These are phyloP conservation scores for Elymnias hypermnestra DNA, from an alignment of 1,140 invertebrate genomes.

Conservation along the genomic window DNA sequence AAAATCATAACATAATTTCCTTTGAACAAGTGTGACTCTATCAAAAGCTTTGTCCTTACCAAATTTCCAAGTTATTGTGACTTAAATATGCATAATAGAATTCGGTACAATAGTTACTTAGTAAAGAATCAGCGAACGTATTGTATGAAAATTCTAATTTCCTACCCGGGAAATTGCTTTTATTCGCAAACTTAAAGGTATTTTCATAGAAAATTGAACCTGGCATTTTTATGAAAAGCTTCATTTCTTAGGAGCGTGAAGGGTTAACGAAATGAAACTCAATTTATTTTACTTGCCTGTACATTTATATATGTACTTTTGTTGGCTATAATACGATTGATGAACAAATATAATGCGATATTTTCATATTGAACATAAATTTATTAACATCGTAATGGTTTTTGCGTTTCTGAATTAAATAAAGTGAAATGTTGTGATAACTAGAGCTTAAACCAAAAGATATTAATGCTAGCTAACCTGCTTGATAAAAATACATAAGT, in stretches of 20 bases:
- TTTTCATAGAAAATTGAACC: background rate
- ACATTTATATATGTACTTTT: no score
- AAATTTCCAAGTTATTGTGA: background rate
- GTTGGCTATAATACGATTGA: no score
- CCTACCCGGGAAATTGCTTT: slow-evolving; percentile 56
- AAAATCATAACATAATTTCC: no score
- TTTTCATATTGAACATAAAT: no score
- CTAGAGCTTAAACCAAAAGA: no score
- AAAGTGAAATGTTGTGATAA: no score
- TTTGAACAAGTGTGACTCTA: no score
- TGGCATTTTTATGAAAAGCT: slow-evolving; percentile 5
- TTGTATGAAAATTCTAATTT: slow-evolving; percentile 46
- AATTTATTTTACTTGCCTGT: background rate
- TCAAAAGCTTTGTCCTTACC: background rate
- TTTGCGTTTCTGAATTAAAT: no score
- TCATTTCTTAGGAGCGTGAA: background rate
- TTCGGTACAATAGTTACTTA: slow-evolving; percentile 19
- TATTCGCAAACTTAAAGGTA: slow-evolving; percentile 22
- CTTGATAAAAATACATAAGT: no score
- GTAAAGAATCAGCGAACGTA: slow-evolving; percentile 11
- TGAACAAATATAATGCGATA: no score
- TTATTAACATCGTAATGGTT: no score
- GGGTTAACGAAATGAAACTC: slow-evolving; percentile 1
- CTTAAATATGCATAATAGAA: slow-evolving; percentile 12
- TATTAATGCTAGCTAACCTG: no score